Conservation (phyloP, 2,888 invertebrate genomes). For the Epinotia bilunana region DNA sequence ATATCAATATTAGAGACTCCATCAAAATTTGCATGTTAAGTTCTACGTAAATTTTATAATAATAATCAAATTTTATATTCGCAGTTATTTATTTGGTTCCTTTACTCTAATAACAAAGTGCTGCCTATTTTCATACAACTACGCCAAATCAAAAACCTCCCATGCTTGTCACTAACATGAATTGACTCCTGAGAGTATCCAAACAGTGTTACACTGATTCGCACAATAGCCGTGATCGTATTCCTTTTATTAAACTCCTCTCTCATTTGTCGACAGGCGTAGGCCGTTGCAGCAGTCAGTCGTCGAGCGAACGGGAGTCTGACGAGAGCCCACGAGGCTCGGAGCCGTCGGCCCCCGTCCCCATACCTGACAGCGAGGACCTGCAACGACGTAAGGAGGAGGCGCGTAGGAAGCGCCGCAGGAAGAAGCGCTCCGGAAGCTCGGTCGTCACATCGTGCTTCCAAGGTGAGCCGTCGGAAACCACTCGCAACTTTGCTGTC, state of each 20-base stretch:
- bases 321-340: conserved; percentile 74
- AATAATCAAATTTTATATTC: not conserved
- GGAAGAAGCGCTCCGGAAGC: conserved; percentile 95
- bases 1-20: not conserved
- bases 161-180: no score
- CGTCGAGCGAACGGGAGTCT: conserved; percentile 82
- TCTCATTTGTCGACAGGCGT: conserved; percentile 69
- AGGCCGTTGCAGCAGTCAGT: conserved; percentile 83
- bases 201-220: no score
- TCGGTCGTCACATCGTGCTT: conserved; percentile 95
- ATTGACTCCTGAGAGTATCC: no score
- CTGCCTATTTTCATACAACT: no score
- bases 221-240: not conserved
- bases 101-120: no score
- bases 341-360: conserved; percentile 83
- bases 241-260: conserved; percentile 4
- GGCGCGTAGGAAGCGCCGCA: conserved; percentile 93
- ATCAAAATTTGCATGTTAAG: not conserved
- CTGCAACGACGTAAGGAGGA: conserved; percentile 93
- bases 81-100: not conserved
- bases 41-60: not conserved
- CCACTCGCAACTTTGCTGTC: conserved; percentile 4
- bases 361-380: conserved; percentile 86
- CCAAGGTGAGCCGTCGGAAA: conserved; percentile 85
- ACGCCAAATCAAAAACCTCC: no score